phyloP scores from a whole-genome alignment of 1,140 invertebrate species.

The Formica exsecta region DNA sequence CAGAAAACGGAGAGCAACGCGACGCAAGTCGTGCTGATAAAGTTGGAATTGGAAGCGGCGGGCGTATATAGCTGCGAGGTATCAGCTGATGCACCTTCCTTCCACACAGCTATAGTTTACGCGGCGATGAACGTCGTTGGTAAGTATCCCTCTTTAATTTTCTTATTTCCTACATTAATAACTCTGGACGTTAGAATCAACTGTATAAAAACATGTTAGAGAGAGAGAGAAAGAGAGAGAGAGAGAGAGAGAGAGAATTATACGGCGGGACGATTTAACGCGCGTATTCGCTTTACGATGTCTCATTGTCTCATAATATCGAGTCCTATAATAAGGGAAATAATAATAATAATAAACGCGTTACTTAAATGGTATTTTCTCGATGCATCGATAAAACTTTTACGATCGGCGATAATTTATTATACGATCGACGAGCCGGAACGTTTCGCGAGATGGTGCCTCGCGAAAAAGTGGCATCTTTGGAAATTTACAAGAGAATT shows the following conservation, averaged over 20 bases:
- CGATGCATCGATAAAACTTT: neutral
- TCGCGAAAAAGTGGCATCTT: neutral
- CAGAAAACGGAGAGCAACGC: slow-evolving; percentile 88
- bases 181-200: slow-evolving; percentile 1
- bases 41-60: slow-evolving; percentile 88
- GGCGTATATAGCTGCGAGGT: slow-evolving; percentile 93
- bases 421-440: neutral
- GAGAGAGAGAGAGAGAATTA: neutral
- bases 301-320: neutral
- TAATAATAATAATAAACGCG: slow-evolving; percentile 46
- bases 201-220: slow-evolving; percentile 36
- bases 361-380: slow-evolving; percentile 45
- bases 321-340: slow-evolving; percentile 35
- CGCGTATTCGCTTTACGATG: neutral
- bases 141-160: slow-evolving; percentile 83
- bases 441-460: neutral
- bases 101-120: slow-evolving; percentile 92
- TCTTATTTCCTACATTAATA: neutral
- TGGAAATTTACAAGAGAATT: neutral
- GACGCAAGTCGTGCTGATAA: slow-evolving; percentile 88
- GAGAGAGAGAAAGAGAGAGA: no score
- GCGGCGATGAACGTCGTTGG: slow-evolving; percentile 92
- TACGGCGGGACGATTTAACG: slow-evolving; percentile 15
- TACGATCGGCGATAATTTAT: slow-evolving; percentile 21
- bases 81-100: slow-evolving; percentile 94